phyloP scores from a whole-genome alignment of 2,888 invertebrate species.

The Morpho achilles region DNA sequence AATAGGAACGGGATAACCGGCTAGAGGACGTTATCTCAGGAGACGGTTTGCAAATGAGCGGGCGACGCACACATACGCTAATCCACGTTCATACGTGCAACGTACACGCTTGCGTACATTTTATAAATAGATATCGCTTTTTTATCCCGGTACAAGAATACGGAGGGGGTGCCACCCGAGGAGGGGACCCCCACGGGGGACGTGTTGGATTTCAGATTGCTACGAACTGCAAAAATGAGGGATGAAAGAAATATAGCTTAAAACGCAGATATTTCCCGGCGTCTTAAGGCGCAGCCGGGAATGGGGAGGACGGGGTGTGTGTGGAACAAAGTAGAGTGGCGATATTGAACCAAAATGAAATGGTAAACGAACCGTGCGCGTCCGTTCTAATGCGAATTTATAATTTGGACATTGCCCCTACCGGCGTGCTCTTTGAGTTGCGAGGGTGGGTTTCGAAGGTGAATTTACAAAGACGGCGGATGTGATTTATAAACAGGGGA shows the following conservation, averaged over 20 bases:
- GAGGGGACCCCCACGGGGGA: slow-evolving; percentile 72
- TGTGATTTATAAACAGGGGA: slow-evolving; percentile 71
- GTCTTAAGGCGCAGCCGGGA: slow-evolving; percentile 68
- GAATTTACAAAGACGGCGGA: slow-evolving; percentile 70
- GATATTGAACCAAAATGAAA: slow-evolving; percentile 79
- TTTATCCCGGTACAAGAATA: slow-evolving; percentile 78
- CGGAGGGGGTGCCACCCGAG: slow-evolving; percentile 65
- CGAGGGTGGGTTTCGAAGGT: slow-evolving; percentile 55
- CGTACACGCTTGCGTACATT: slow-evolving; percentile 71
- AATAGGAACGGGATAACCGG: slow-evolving; percentile 77
- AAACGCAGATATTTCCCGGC: slow-evolving; percentile 80
- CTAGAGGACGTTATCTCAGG: slow-evolving; percentile 76
- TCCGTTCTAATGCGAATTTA: slow-evolving; percentile 80
- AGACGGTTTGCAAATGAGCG: slow-evolving; percentile 80
- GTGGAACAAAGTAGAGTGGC: slow-evolving; percentile 79
- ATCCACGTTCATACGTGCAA: slow-evolving; percentile 64
- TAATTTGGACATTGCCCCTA: slow-evolving; percentile 77
- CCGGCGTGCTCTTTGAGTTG: slow-evolving; percentile 72
- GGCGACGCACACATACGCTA: slow-evolving; percentile 61
- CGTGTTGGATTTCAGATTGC: slow-evolving; percentile 80
- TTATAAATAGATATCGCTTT: slow-evolving; percentile 80
- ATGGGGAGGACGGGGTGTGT: slow-evolving; percentile 61
- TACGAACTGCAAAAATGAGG: slow-evolving; percentile 81
- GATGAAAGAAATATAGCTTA: slow-evolving; percentile 81
- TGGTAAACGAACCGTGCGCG: slow-evolving; percentile 79